Percentiles rank a stretch among this genome's conserved stretches.
These are phyloP conservation scores for Apolygus lucorum DNA, from an alignment of 1,140 invertebrate genomes.

Conservation along the genomic window DNA sequence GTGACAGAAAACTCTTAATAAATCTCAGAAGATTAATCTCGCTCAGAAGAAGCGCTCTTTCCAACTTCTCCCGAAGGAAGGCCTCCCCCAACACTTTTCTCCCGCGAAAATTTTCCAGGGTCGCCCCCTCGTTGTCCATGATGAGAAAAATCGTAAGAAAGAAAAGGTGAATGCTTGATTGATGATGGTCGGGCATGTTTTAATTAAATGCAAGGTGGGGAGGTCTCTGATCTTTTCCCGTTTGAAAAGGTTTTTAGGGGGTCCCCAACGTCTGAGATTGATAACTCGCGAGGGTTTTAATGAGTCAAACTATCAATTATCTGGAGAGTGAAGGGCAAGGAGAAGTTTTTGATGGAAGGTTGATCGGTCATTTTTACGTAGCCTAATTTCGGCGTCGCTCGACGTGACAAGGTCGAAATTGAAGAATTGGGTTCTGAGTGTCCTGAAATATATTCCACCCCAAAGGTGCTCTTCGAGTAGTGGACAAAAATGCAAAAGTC, in stretches of 20 bases:
- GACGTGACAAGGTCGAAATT: too few species aligned
- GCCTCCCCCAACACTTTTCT: background rate
- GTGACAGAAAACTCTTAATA: background rate
- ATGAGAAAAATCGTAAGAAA: background rate
- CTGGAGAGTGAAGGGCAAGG: too few species aligned
- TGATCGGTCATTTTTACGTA: too few species aligned
- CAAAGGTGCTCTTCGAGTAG: too few species aligned
- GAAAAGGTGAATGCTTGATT: background rate
- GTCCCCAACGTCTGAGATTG: background rate
- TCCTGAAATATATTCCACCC: too few species aligned
- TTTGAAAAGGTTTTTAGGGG: background rate
- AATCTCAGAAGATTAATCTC: background rate
- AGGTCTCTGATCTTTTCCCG: background rate
- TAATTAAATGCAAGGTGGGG: background rate
- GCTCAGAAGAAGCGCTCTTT: background rate
- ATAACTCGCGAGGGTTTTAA: background rate
- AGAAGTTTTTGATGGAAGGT: too few species aligned
- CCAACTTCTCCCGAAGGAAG: background rate
- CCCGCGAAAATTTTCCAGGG: too few species aligned
- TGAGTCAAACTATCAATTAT: background rate
- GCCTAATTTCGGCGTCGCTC: too few species aligned
- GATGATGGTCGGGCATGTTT: background rate
- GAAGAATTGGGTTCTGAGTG: too few species aligned
- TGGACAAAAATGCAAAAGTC: too few species aligned
- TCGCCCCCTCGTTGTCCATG: too few species aligned